Evolutionary conservation across 2,797 vertebrate genomes (phyloP).

Genomic region (Phoeniculus purpureus): DNA sequence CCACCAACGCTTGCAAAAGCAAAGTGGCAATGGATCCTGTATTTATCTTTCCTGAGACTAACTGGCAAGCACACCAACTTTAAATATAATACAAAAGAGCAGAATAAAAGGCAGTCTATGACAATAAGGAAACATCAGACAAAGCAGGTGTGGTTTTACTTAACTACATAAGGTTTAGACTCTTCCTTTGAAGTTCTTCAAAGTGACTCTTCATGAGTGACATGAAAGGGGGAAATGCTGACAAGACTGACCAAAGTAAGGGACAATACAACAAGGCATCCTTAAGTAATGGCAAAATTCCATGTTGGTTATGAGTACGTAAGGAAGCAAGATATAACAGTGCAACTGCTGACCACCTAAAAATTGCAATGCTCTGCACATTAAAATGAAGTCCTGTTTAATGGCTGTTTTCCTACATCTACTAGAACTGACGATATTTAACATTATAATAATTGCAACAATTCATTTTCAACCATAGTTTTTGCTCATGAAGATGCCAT

Average conservation of each 20-base stretch:
- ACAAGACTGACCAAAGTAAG: neutral
- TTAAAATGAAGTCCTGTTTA: neutral
- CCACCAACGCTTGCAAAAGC: neutral
- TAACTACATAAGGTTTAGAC: neutral
- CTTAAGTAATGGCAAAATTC: rapidly evolving
- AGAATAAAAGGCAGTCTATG: neutral
- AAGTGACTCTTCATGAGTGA: neutral
- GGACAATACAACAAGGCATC: neutral
- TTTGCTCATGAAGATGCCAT: neutral
- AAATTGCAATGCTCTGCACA: neutral
- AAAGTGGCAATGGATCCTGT: rapidly evolving
- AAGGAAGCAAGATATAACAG: neutral
- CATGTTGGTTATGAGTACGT: neutral
- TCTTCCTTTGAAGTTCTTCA: neutral
- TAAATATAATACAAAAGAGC: neutral
- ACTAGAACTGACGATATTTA: neutral
- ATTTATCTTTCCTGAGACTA: neutral
- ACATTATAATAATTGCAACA: neutral
- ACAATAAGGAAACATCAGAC: neutral
- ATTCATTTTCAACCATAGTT: neutral
- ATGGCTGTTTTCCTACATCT: neutral
- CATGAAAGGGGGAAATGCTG: neutral
- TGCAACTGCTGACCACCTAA: rapidly evolving
- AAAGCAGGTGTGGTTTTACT: neutral
- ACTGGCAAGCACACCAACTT: neutral